Evolutionary conservation across 2,797 vertebrate species (phyloP), one percentile per base, ranked within the genome.

Genomic region (Sebastes variabilis): DNA sequence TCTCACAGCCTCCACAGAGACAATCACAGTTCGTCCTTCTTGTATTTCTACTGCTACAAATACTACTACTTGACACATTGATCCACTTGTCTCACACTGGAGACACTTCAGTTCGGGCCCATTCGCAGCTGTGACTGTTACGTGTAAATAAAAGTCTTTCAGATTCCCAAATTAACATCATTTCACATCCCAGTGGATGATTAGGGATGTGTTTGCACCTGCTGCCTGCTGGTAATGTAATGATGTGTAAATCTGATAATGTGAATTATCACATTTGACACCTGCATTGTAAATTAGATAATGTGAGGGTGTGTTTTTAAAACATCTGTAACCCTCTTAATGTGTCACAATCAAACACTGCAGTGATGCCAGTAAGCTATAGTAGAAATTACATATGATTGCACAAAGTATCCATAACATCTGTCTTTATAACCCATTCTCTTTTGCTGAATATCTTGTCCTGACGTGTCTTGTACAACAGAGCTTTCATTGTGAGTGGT

Each of bases 81-180:
- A 25, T 70, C 27, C 27, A 22, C 54, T 32, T 80, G n/a, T 66
- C 4, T 24, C 58, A 56, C 58, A 36, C 22, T 42, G 54, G 59
- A 59, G 62, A 79, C 25, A 49, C 66, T 79, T 79, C 49, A n/a
- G 2, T 70, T 69, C 62, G 56, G 38, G 18, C 56, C 5, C 12
- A 54, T 67, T 82, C 56, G 24, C 75, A 25, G 65, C 76, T 78
- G 69, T 56, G 65, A 69, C 54, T 74, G 42, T 67, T 71, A 79
- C 12, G n/a, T 77, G 46, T 54, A 16, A 76, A 59, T 27, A 66
- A 29, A 73, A 80, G 29, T 79, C 69, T 75, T 67, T 69, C 32
- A 52, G 49, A 78, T 77, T 54, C 32, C 7, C 29, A 56, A 46
- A 79, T 66, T 54, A 78, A 68, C 79, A 80, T 30, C 71, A 58